Evolutionary conservation across 92 coral and sea anemone genomes (phyloP), one percentile per base, ranked within the genome.

Genomic region (Palythoa heliodiscus): DNA sequence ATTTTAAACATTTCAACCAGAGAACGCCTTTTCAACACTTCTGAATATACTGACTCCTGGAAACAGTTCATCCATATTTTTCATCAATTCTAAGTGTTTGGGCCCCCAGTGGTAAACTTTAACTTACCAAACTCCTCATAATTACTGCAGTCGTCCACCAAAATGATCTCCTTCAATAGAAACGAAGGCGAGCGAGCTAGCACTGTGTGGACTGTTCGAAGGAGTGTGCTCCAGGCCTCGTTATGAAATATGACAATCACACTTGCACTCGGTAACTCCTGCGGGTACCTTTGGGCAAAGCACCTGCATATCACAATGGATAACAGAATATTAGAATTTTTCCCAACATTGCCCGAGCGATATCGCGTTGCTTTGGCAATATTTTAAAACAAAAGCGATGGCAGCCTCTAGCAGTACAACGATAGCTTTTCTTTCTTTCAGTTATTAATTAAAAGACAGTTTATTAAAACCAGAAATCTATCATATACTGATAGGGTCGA

Each of bases 211-310:
- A 97, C 96, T 12, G 99, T 97, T 1, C 99, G 91, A 5, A 97
- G 83, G 9, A 97, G 92, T 1, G 99, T 97, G 25, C 97, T 89
- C 99, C 99, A 97, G 35, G 99, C 99, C 79, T 97, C 99, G 75
- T 97, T 95, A 88, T 97, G 99, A 70, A 97, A 97, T 11, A 97
- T 97, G 4, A 97, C 78, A 48, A 97, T 86, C 2, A 97, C 99
- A 47, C 99, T 97, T 5, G 99, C 93, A 39, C 92, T 86, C 2
- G 99, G 99, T 61, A 97, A 91, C 37, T 87, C 71, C 15, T 76
- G 78, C 37, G 98, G 93, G 82, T 97, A 97, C 70, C 88, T 87
- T 38, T 90, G 77, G 47, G 25, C 67, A 0, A 93, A 87, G 75
- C 99, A 97, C 86, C 98, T 96, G 89, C 63, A 7, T 43, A 8